Conservation (phyloP, 2,888 invertebrate genomes). For the Oscheius sp. region DNA sequence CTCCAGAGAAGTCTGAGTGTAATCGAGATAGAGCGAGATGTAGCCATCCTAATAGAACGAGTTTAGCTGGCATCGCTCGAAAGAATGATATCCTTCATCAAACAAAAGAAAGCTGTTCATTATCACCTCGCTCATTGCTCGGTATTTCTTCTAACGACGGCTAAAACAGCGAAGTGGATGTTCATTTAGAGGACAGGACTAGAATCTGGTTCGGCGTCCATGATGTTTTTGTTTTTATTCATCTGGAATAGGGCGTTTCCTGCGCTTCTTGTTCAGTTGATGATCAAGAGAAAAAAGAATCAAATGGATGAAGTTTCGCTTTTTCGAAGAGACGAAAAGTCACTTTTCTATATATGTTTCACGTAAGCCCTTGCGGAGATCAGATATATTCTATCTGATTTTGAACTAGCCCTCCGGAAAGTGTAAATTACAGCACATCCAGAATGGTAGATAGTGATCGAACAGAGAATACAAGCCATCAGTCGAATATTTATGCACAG, state of each 20-base stretch:
- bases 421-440: not conserved
- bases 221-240: too few relatives aligned
- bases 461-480: not conserved
- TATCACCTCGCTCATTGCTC: not conserved
- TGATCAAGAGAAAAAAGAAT: too few relatives aligned
- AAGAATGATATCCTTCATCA: slow-evolving; percentile 21
- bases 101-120: slow-evolving; percentile 12
- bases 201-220: too few relatives aligned
- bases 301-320: too few relatives aligned
- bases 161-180: too few relatives aligned
- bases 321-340: too few relatives aligned
- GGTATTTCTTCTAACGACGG: not conserved
- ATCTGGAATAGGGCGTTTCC: too few relatives aligned
- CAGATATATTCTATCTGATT: slow-evolving; percentile 8
- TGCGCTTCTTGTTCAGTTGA: too few relatives aligned
- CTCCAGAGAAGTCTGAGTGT: slow-evolving; percentile 22
- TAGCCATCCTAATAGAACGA: slow-evolving; percentile 29
- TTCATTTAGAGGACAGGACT: too few relatives aligned
- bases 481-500: slow-evolving; percentile 5
- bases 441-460: not conserved
- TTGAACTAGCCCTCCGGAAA: not conserved
- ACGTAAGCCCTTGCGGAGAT: slow-evolving; percentile 15
- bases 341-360: too few relatives aligned
- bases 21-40: slow-evolving; percentile 28
- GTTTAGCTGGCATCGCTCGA: slow-evolving; percentile 27